phyloP scores from a whole-genome alignment of 2,797 vertebrate species.

The Coregonus sp. region DNA sequence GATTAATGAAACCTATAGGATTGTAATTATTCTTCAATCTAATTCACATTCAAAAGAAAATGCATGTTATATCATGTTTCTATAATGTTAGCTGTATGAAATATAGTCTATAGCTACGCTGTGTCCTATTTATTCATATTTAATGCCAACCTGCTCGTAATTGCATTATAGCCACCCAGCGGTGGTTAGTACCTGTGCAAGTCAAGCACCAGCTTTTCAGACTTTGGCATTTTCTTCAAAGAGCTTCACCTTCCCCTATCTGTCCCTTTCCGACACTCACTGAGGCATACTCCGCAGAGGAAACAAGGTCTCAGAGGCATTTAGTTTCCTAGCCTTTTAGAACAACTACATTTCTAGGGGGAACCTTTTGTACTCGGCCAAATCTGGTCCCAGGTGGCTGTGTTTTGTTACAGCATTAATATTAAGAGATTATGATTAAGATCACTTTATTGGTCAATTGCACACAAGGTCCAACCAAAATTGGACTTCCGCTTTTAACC shows the following conservation, averaged over 20 bases:
- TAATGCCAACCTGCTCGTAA: neutral
- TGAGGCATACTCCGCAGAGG: neutral
- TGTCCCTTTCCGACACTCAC: neutral
- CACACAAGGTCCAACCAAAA: too few species aligned
- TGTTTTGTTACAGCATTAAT: neutral
- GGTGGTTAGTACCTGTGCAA: neutral
- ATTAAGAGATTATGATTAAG: too few species aligned
- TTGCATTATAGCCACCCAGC: neutral
- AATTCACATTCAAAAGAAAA: conserved; percentile 21
- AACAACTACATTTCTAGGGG: conserved; percentile 11
- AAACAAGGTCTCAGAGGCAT: neutral
- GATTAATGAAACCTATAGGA: conserved; percentile 38
- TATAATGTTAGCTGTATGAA: neutral
- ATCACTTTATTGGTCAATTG: too few species aligned
- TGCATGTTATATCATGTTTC: conserved; percentile 16
- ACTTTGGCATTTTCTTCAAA: conserved; percentile 2
- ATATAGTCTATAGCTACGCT: neutral
- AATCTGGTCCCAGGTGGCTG: conserved; percentile 4
- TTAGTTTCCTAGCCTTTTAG: neutral
- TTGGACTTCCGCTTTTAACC: too few species aligned
- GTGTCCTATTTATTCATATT: neutral
- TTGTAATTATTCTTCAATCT: conserved; percentile 23
- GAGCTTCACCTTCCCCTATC: neutral
- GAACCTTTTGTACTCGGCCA: conserved; percentile 7
- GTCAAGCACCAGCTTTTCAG: neutral